Conservation (phyloP, 2,888 invertebrate genomes). For the Slavum lentiscoides region DNA sequence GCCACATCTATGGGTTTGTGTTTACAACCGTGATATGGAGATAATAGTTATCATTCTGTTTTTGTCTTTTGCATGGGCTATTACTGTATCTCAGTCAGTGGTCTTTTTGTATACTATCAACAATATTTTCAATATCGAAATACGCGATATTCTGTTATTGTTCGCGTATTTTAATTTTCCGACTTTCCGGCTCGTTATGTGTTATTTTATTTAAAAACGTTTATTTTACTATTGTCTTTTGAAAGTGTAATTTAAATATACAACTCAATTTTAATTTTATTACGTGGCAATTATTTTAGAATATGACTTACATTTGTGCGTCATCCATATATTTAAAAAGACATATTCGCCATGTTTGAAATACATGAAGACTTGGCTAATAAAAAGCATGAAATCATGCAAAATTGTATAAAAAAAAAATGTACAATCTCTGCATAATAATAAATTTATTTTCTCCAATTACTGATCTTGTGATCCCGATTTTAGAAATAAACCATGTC, state of each 20-base stretch:
- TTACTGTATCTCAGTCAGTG: no score
- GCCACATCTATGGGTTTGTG: no score
- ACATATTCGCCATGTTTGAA: slow-evolving; percentile 17
- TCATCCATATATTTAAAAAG: not conserved
- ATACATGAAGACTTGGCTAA: slow-evolving; percentile 19
- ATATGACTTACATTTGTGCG: not conserved
- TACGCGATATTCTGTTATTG: not conserved
- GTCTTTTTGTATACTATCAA: no score
- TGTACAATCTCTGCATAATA: not conserved
- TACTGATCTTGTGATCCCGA: not conserved
- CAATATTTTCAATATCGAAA: no score
- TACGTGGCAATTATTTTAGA: slow-evolving; percentile 3
- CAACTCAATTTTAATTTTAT: not conserved
- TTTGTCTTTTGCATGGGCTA: no score
- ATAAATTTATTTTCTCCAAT: not conserved
- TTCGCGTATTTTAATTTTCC: not conserved
- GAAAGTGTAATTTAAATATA: not conserved
- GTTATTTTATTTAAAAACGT: not conserved
- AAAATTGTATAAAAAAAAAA: not conserved
- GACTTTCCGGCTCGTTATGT: not conserved
- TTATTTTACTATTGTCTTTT: not conserved
- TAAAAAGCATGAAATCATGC: slow-evolving; percentile 18
- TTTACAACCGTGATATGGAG: no score
- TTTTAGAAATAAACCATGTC: slow-evolving; percentile 40
- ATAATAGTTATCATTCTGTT: no score